Conservation (phyloP, 2,797 vertebrate genomes). For the Onychomys leucogaster region DNA sequence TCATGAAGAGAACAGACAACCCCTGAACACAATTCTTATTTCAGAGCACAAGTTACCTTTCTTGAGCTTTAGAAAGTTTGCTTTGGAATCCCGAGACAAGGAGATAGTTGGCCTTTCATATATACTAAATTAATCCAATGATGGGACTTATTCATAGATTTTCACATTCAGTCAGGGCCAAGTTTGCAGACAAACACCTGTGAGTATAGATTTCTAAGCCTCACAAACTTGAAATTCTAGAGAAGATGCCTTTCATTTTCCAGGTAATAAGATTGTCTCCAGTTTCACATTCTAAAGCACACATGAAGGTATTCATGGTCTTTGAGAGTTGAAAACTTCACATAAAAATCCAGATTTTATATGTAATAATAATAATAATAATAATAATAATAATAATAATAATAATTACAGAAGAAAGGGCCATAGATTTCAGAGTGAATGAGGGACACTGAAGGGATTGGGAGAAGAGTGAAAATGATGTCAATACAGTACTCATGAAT, state of each 20-base stretch:
- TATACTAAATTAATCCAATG: neutral
- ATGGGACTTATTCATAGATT: neutral
- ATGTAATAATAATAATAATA: neutral
- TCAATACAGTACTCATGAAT: neutral
- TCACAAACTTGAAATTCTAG: neutral
- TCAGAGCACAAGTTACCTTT: neutral
- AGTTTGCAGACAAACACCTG: neutral
- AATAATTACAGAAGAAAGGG: neutral
- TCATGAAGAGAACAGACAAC: neutral
- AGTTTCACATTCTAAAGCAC: conserved; percentile 14
- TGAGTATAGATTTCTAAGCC: neutral
- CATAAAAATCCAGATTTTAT: neutral
- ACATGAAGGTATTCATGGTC: neutral
- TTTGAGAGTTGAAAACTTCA: conserved; percentile 1
- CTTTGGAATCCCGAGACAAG: conserved; percentile 44
- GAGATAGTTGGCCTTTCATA: conserved; percentile 4
- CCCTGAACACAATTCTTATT: neutral
- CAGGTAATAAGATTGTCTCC: neutral
- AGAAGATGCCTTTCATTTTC: neutral
- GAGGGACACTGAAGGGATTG: no score
- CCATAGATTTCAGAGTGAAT: neutral
- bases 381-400: no score
- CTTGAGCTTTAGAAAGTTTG: conserved; percentile 15
- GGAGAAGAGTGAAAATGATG: no score
- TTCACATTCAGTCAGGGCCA: neutral